A percentile compares a stretch with the other conserved stretches of the same genome.
These are phyloP conservation scores for Piscicola geometra DNA, from an alignment of 2,888 invertebrate species.

Conservation along the genomic window DNA sequence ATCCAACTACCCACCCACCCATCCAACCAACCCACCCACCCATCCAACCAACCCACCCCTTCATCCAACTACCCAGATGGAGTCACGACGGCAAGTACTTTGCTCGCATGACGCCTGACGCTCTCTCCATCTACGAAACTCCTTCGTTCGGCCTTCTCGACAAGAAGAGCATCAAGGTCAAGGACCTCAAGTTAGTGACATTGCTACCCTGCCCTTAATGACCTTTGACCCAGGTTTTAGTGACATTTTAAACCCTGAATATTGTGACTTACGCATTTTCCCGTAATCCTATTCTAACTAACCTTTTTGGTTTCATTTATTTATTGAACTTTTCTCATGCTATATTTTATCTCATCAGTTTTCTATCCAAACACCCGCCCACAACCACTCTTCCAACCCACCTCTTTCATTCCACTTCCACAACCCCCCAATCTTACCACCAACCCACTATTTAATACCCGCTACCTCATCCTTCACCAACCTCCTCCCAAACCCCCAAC, in stretches of 20 bases:
- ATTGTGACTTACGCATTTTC: too few species aligned
- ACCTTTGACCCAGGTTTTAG: too few species aligned
- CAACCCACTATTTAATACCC: not conserved
- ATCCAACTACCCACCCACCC: not conserved
- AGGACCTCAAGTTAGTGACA: conserved; percentile 53
- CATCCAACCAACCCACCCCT: not conserved
- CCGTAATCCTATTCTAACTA: too few species aligned
- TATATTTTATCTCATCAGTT: too few species aligned
- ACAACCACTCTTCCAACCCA: not conserved
- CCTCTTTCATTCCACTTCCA: not conserved
- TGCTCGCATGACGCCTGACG: conserved; percentile 71
- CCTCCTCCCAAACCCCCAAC: not conserved
- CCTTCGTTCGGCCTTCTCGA: conserved; percentile 89
- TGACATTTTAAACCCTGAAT: too few species aligned
- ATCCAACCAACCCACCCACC: too few species aligned
- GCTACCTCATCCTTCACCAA: not conserved
- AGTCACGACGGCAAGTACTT: conserved; percentile 91
- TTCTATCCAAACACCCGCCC: too few species aligned
- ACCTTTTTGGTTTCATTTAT: too few species aligned
- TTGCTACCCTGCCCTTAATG: too few species aligned
- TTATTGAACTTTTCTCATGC: too few species aligned
- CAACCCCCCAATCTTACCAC: not conserved
- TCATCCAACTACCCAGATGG: conserved; percentile 63
- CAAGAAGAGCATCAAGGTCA: conserved; percentile 80
- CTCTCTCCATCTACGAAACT: conserved; percentile 88